A percentile compares a stretch with the other conserved stretches of the same genome.
phyloP scores from a whole-genome alignment of 2,797 vertebrate genomes.

The Darevskia nairensis region DNA sequence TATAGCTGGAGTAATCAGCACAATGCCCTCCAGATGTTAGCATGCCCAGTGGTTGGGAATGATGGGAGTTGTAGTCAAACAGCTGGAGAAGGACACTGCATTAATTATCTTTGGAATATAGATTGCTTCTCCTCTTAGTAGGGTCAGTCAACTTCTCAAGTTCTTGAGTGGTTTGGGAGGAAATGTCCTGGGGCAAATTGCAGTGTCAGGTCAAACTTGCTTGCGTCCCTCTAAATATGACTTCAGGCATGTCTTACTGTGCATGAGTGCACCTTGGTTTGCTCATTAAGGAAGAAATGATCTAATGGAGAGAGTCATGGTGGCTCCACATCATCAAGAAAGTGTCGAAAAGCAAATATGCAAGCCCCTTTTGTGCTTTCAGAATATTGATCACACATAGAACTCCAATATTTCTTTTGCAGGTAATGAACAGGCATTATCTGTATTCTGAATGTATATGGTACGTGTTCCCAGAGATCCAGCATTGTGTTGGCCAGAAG shows the following conservation, averaged over 20 bases:
- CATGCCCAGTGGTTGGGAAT: no score
- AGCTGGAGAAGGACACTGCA: no score
- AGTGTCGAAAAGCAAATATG: not conserved
- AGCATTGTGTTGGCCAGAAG: no score
- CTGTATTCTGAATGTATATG: no score
- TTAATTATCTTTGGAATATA: no score
- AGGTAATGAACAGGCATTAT: no score
- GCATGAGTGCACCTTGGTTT: not conserved
- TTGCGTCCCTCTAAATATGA: not conserved
- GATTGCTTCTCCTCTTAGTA: not conserved
- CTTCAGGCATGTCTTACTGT: not conserved
- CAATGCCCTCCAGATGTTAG: no score
- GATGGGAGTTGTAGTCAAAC: no score
- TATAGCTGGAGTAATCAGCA: no score
- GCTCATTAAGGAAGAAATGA: not conserved
- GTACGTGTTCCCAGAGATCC: no score
- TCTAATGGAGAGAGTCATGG: not conserved
- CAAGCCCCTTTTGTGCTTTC: not conserved
- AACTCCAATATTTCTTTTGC: no score
- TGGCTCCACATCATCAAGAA: not conserved
- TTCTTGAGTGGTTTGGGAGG: not conserved
- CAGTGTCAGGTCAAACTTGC: not conserved
- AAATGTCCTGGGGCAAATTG: not conserved
- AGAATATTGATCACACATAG: not conserved
- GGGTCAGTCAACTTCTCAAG: not conserved